Conservation (phyloP, 1,140 invertebrate genomes). For the Hesperophylax magnus region DNA sequence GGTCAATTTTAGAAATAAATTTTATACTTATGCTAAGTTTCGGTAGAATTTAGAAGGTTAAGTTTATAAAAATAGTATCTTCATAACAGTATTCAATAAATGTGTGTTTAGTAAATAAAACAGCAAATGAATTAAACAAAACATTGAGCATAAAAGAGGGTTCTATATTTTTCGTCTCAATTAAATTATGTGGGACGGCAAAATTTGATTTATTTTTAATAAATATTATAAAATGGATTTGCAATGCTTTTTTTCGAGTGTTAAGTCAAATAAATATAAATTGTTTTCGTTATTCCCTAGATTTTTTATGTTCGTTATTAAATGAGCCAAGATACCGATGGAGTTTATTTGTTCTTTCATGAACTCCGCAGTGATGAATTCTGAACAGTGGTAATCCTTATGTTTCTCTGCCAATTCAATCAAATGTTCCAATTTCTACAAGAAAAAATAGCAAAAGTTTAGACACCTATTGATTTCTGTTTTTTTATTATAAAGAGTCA, state of each 20-base stretch:
- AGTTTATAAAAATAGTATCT: no score
- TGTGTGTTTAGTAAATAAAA: no score
- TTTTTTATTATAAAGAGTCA: no score
- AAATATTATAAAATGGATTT: neutral
- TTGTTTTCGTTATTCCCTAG: slow-evolving; percentile 23
- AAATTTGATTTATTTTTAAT: no score
- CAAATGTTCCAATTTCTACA: slow-evolving; percentile 21
- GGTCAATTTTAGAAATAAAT: neutral
- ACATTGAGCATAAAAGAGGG: no score
- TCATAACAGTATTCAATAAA: no score
- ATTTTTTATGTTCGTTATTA: slow-evolving; percentile 15
- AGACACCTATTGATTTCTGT: no score
- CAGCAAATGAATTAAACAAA: no score
- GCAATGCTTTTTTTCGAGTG: slow-evolving; percentile 26
- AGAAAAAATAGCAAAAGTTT: neutral
- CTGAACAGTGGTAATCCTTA: slow-evolving; percentile 36
- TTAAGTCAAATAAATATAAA: slow-evolving; percentile 22
- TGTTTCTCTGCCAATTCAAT: slow-evolving; percentile 32
- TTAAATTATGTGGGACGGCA: no score
- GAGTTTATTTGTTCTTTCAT: slow-evolving; percentile 40
- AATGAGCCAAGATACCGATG: slow-evolving; percentile 9
- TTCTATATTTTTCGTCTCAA: no score
- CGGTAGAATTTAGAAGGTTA: no score
- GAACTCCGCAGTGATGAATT: slow-evolving; percentile 12
- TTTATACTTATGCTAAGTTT: no score